phyloP scores from a whole-genome alignment of 2,888 invertebrate genomes.

The Platerodrilus igneus region DNA sequence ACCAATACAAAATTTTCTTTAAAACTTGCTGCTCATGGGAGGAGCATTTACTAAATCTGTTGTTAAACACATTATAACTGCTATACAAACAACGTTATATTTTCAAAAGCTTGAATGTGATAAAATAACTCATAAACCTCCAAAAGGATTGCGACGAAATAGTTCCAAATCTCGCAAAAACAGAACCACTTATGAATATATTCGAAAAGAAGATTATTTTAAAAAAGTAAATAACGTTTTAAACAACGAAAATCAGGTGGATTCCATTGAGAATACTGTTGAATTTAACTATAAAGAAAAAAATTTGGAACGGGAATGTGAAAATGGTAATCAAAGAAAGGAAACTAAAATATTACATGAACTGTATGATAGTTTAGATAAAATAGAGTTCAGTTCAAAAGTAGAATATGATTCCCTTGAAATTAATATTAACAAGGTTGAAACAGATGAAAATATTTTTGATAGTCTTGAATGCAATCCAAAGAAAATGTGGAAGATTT shows the following conservation, averaged over 20 bases:
- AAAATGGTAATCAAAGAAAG: constrained; percentile 27
- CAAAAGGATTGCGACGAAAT: constrained; percentile 64
- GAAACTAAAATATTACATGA: constrained; percentile 30
- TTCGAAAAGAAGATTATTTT: constrained; percentile 44
- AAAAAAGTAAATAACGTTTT: constrained; percentile 32
- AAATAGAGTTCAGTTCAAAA: constrained; percentile 35
- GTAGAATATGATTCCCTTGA: constrained; percentile 42
- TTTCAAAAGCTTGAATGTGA: too few relatives aligned
- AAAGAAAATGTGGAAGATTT: constrained; percentile 32
- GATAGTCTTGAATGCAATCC: constrained; percentile 40
- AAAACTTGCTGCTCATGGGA: too few relatives aligned
- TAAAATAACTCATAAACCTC: constrained; percentile 67
- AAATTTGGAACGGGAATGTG: constrained; percentile 43
- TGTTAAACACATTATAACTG: too few relatives aligned
- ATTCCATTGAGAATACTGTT: constrained; percentile 40
- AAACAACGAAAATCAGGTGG: constrained; percentile 26
- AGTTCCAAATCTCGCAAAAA: constrained; percentile 51
- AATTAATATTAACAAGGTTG: constrained; percentile 37
- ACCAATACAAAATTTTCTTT: too few relatives aligned
- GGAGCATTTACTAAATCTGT: too few relatives aligned
- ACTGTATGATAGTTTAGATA: constrained; percentile 44
- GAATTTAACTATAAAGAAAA: constrained; percentile 46
- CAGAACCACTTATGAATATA: constrained; percentile 45
- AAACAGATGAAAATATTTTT: constrained; percentile 33
- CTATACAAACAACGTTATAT: too few relatives aligned